phyloP scores from a whole-genome alignment of 2,113 vertebrate genomes.

The Sorex fumeus region DNA sequence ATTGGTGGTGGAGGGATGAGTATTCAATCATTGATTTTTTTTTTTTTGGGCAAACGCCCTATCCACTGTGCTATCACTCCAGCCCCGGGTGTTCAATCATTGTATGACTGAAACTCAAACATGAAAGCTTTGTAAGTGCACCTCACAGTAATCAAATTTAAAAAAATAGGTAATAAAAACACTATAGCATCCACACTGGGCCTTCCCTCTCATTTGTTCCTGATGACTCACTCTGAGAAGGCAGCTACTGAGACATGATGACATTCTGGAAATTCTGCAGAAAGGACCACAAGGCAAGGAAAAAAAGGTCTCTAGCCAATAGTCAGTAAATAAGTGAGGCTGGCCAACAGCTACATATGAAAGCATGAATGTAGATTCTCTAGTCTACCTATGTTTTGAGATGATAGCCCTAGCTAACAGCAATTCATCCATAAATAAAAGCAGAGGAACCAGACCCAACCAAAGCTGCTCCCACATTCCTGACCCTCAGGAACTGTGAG shows the following conservation, averaged over 20 bases:
- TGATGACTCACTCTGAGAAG: constrained; percentile 48
- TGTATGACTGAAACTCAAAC: no score
- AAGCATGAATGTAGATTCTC: constrained; percentile 4
- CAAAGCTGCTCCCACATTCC: constrained; percentile 32
- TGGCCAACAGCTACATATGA: constrained; percentile 33
- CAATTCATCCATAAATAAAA: constrained; percentile 57
- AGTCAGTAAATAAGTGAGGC: background rate
- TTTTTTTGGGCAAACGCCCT: no score
- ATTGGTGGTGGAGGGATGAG: no score
- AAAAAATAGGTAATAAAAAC: constrained; percentile 19
- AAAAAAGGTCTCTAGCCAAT: constrained; percentile 14
- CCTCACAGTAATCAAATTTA: no score
- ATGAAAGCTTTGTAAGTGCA: no score
- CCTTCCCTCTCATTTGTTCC: constrained; percentile 3
- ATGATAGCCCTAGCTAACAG: background rate
- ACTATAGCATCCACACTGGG: background rate
- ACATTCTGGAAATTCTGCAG: background rate
- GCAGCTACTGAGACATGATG: constrained; percentile 28
- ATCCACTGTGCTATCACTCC: no score
- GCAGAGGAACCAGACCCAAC: constrained; percentile 16
- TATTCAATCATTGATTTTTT: no score
- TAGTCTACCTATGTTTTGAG: constrained; percentile 4
- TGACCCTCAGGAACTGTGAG: constrained; percentile 30
- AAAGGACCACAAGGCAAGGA: background rate
- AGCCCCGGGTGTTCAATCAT: no score